Evolutionary conservation across 2,113 vertebrate genomes (phyloP).

Genomic region (Astatotilapia flaviijosephi): DNA sequence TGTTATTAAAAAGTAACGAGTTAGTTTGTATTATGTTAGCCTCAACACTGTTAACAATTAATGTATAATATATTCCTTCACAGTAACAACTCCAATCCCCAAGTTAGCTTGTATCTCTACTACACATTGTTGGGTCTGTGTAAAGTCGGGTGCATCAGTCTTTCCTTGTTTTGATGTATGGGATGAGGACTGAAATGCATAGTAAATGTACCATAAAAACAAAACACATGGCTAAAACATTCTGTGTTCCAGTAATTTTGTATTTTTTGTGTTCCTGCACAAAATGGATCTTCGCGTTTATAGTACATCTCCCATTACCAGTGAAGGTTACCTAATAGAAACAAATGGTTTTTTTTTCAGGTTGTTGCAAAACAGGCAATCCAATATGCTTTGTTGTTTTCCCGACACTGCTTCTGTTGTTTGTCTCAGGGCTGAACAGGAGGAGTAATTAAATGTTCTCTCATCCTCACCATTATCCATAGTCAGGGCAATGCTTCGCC

Average conservation of each 20-base stretch:
- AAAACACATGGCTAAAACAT: not conserved
- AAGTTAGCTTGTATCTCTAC: not conserved
- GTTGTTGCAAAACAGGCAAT: not conserved
- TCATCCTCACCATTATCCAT: conserved; percentile 8
- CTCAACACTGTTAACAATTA: not conserved
- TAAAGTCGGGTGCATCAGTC: not conserved
- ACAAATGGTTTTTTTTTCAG: not conserved
- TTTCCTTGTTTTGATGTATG: not conserved
- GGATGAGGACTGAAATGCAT: not conserved
- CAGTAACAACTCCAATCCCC: not conserved
- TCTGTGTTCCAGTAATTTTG: not conserved
- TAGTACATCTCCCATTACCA: not conserved
- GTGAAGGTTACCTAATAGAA: not conserved
- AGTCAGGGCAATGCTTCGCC: conserved; percentile 9
- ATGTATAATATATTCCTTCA: not conserved
- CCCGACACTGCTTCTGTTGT: conserved; percentile 8
- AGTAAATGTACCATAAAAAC: not conserved
- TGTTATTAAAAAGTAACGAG: not conserved
- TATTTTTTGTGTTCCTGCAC: not conserved
- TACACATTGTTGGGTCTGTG: not conserved
- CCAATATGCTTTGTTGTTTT: not conserved
- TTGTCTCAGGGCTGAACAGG: conserved; percentile 5
- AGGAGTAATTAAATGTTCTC: conserved; percentile 17
- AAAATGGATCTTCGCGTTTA: not conserved
- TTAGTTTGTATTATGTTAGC: not conserved